Conservation (phyloP, 2,113 vertebrate species). For the Rostratula benghalensis region DNA sequence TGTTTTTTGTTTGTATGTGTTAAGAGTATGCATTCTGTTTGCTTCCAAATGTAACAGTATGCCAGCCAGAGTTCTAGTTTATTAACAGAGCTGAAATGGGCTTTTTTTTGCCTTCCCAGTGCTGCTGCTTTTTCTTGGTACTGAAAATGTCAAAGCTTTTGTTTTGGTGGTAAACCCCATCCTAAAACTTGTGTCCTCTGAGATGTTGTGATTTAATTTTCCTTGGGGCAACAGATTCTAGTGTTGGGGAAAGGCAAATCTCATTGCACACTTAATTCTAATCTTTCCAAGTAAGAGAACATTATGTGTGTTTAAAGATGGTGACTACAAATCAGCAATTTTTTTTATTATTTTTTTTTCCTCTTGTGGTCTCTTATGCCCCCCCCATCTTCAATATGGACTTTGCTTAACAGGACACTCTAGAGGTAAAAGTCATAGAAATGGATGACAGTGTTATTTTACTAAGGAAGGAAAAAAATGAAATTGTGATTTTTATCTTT, state of each 20-base stretch:
- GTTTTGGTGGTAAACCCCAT: neutral
- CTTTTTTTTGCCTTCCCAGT: neutral
- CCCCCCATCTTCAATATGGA: fast-evolving
- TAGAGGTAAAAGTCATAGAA: neutral
- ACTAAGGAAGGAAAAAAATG: neutral
- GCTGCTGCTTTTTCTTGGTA: neutral
- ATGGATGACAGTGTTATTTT: neutral
- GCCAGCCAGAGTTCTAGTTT: neutral
- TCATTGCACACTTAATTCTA: neutral
- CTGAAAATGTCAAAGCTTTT: neutral
- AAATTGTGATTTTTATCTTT: neutral
- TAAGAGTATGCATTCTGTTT: neutral
- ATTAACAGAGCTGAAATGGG: neutral
- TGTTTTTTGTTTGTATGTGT: neutral
- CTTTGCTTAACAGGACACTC: neutral
- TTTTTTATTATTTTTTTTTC: neutral
- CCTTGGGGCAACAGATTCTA: neutral
- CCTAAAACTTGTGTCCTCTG: neutral
- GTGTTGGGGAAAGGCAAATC: neutral
- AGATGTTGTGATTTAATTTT: neutral
- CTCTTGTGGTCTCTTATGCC: neutral
- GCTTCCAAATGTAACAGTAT: neutral
- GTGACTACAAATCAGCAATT: neutral
- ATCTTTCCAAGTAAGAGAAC: neutral
- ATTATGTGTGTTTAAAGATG: neutral